A percentile compares a stretch with the other conserved stretches of the same genome.
Conservation (phyloP, 2,888 invertebrate species). For the Nebria brevicollis region DNA sequence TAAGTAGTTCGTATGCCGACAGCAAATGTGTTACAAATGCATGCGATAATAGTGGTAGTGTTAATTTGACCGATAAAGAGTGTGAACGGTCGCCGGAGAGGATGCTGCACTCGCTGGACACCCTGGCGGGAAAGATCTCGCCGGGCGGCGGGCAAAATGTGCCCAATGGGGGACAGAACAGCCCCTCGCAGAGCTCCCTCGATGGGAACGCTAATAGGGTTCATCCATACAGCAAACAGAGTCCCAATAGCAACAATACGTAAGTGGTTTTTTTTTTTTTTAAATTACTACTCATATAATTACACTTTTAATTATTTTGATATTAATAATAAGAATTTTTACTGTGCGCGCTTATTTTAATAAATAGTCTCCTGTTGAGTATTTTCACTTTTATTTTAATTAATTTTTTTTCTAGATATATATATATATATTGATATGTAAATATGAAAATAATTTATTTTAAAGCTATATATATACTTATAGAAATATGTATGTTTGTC, state of each 20-base stretch:
- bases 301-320: too few species aligned
- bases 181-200: constrained; percentile 59
- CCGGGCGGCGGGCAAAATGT: constrained; percentile 71
- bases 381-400: too few species aligned
- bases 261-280: constrained; percentile 48
- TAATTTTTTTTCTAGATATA: too few species aligned
- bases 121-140: constrained; percentile 89
- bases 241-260: constrained; percentile 47
- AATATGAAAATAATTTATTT: not conserved
- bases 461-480: too few species aligned
- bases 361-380: too few species aligned
- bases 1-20: not conserved
- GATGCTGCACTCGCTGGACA: constrained; percentile 89
- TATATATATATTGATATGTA: too few species aligned
- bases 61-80: constrained; percentile 45
- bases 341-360: too few species aligned
- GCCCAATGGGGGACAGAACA: constrained; percentile 51
- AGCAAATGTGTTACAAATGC: constrained; percentile 4
- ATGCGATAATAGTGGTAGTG: constrained; percentile 49
- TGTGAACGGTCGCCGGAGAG: constrained; percentile 24
- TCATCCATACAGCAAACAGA: constrained; percentile 67
- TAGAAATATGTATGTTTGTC: too few species aligned
- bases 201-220: constrained; percentile 74
- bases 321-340: too few species aligned
- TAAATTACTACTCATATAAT: too few species aligned